Evolutionary conservation across 2,113 vertebrate species (phyloP), one percentile per base, ranked within the genome.

Genomic region (Silurus meridionalis): DNA sequence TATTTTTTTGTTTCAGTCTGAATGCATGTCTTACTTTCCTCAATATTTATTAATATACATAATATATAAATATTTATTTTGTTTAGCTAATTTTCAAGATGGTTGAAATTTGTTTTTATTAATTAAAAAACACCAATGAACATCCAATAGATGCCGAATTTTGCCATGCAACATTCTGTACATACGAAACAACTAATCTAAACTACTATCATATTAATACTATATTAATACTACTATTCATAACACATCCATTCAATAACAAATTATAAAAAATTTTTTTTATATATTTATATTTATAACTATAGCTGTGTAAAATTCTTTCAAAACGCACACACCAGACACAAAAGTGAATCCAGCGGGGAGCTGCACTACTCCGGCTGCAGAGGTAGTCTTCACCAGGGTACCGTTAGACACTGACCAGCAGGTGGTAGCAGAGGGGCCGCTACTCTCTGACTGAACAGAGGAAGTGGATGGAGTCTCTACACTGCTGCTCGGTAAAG

Each of bases 301-400:
- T n/a, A n/a, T n/a, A n/a, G n/a, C n/a, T n/a, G n/a, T n/a, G n/a
- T n/a, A n/a, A n/a, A n/a, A n/a, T n/a, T n/a, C n/a, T n/a, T n/a
- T n/a, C n/a, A n/a, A n/a, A n/a, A n/a, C n/a, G 7, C 60, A 52
- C 94, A 94, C 91, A 99, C 97, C 96, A 92, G 97, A 95, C 97
- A 99, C 97, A 89, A 99, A 94, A 14, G 97, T 96, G 92, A 99
- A 97, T 91, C 97, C 96, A 13, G 95, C 93, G 63, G 97, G 97
- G 87, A 98, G 93, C 52, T 96, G 96, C 92, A 99, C 95, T 17
- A 98, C 95, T 19, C 97, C 95, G 66, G 95, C 95, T 0, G 96
- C 94, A 57, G 95, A 91, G 71, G 94, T 94, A 2, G 96, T 95
- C 94, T 99, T 98, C 87, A 98, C 92, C 92, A 97, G 94, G 0